phyloP scores from a whole-genome alignment of 2,797 vertebrate species.

The Psittacula derbiana region DNA sequence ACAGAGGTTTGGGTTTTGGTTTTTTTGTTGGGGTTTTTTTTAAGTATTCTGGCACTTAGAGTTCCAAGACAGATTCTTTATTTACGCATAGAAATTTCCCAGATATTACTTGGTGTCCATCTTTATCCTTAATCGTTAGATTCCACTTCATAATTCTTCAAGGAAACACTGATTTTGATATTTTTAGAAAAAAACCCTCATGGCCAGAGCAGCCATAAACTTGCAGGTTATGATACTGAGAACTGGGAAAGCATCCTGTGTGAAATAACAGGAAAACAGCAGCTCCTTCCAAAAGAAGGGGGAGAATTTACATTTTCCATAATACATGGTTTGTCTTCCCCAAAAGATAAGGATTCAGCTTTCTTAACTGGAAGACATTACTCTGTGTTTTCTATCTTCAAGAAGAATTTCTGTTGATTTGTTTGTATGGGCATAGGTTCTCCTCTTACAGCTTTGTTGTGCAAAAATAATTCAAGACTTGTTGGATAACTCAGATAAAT shows the following conservation, averaged over 20 bases:
- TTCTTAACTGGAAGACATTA: not conserved
- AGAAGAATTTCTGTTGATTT: not conserved
- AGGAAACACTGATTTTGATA: not conserved
- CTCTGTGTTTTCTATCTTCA: not conserved
- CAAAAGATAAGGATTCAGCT: not conserved
- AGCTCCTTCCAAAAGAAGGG: not conserved
- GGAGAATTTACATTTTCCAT: not conserved
- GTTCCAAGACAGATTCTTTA: not conserved
- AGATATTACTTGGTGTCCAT: not conserved
- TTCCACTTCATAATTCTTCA: not conserved
- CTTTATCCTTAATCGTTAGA: not conserved
- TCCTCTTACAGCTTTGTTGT: not conserved
- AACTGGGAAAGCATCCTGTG: not conserved
- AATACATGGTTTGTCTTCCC: not conserved
- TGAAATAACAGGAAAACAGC: not conserved
- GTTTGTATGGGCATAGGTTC: not conserved
- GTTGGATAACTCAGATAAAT: not conserved
- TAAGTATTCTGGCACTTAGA: not conserved
- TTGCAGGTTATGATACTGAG: not conserved
- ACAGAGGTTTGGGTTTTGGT: rapidly evolving
- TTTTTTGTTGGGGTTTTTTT: not conserved
- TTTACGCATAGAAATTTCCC: not conserved
- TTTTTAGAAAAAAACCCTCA: not conserved
- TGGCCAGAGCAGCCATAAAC: not conserved
- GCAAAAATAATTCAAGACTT: not conserved